Evolutionary conservation across 2,113 vertebrate species (phyloP), one percentile per base, ranked within the genome.

Genomic region (Diphyllodes magnificus): DNA sequence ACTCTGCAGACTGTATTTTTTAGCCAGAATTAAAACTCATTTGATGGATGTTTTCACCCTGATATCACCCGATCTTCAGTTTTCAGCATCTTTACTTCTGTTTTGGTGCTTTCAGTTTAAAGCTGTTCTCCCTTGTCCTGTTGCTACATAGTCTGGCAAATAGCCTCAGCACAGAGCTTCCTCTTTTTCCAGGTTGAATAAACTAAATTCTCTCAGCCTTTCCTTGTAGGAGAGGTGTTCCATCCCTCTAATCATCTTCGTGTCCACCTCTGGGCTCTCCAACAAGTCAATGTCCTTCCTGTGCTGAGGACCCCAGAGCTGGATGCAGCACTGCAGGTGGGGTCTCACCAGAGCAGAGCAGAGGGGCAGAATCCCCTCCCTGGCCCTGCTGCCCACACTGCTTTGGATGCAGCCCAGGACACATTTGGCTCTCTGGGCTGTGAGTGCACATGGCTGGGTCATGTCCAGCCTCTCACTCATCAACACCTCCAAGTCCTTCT

Each of bases 141-240:
- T 40, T 13, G 23, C 28, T 40, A 40, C 6, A n/a, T 10, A 5
- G 4, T 47, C 5, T 40, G 17, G 9, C n/a, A 79, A 79, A 30
- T 17, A 21, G 20, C 47, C n/a, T 40, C 20, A 20, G 28, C 8
- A 10, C 15, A 44, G 15, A 53, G 5, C 19, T 39, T 28, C 24
- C 19, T 53, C 15, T 78, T 78, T 45, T 39, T n/a, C 30, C n/a
- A 47, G 28, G 8, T n/a, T 53, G 39, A 33, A 53, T 60, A 60
- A 69, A 69, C 4, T 3, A 1, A 65, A 11, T 53, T 70, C 5
- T 68, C 37, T 53, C 19, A 87, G 40, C 10, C 7, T 54, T 63
- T 63, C 28, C 15, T 61, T 0, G 0, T 2, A 39, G 33, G 9
- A 37, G 33, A 2, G 0, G 15, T 39, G 5, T 4, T 70, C 13